phyloP scores from a whole-genome alignment of 35 echinoderm and acorn worm genomes.

The Lytechinus pictus region DNA sequence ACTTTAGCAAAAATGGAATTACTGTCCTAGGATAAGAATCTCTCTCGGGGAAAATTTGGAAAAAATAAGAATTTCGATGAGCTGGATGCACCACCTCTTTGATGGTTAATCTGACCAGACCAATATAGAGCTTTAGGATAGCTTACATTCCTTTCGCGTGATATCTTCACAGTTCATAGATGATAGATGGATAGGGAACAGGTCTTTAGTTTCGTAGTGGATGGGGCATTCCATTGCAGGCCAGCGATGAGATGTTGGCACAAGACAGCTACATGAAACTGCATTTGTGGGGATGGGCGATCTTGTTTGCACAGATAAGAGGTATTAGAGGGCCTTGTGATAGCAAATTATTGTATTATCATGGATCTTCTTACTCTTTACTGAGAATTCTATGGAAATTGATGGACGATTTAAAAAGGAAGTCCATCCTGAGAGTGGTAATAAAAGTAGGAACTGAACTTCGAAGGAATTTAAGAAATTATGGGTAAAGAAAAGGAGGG shows the following conservation, averaged over 20 bases:
- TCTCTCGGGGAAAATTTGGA: not conserved
- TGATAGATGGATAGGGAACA: constrained; percentile 29
- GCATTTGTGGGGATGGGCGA: not conserved
- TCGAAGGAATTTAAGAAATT: not conserved
- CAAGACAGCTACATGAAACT: not conserved
- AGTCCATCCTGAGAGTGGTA: too few species aligned
- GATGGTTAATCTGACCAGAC: not conserved
- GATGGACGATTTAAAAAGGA: not conserved
- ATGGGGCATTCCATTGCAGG: not conserved
- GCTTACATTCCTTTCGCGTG: constrained; percentile 17
- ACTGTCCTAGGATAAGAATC: not conserved
- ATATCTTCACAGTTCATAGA: constrained; percentile 20
- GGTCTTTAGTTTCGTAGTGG: constrained; percentile 19
- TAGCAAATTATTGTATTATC: constrained; percentile 6
- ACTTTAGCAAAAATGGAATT: too few species aligned
- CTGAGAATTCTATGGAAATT: not conserved
- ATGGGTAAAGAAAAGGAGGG: not conserved
- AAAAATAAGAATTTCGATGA: constrained; percentile 14
- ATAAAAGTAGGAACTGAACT: too few species aligned
- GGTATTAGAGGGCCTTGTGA: not conserved
- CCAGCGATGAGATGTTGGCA: constrained; percentile 24
- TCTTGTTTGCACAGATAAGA: constrained; percentile 16
- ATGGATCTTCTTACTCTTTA: not conserved
- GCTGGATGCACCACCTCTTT: not conserved
- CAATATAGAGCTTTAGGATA: constrained; percentile 2